Base-by-base conservation (phyloP, 1,140 invertebrate genomes). In the Magallana angulata region DNA sequence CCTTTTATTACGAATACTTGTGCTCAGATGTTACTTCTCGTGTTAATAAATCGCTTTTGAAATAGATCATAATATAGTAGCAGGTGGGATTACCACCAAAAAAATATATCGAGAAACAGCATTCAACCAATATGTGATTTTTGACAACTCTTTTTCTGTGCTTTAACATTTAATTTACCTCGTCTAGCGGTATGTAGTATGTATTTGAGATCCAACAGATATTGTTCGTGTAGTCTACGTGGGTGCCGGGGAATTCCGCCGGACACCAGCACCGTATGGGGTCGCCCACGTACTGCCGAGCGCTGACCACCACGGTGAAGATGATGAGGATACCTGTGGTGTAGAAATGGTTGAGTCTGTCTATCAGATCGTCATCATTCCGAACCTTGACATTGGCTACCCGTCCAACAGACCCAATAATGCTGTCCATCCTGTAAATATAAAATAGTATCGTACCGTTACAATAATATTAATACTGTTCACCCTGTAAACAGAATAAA, bases 311-410 rank as follows among this genome's bases (percentile, higher is more conserved):
- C 14, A 96, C 93, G 7, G 95, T 95, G 85, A 95, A 95, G 30
- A 95, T 94, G 36, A 96, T 92, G n/a, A 96, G 93, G 12, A 96
- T 94, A 30, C 95, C 91, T n/a, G 95, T 95, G 11, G 96, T 96
- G 86, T 95, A 94, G 60, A 94, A 93, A 89, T 96, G 96, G 89
- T 96, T 96, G 7, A 96, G 91, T 82, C 95, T 92, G 91, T 96
- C 96, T 24, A 96, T 93, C 30, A 96, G 94, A 89, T 96, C 96
- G 91, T 96, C 96, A 89, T 96, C 96, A 83, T 96, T 95, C 58
- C 94, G 91, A 11, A 94, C 93, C 89, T 94, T 94, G 64, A 94
- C 92, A 86, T 94, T 94, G 87, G 94, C 94, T 84, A 94, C 92
- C 88, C 93, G 87, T 60, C 93, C 94, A 87, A 94, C 93, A 86